phyloP scores from a whole-genome alignment of 2,113 vertebrate genomes.

The Nothobranchius furzeri region DNA sequence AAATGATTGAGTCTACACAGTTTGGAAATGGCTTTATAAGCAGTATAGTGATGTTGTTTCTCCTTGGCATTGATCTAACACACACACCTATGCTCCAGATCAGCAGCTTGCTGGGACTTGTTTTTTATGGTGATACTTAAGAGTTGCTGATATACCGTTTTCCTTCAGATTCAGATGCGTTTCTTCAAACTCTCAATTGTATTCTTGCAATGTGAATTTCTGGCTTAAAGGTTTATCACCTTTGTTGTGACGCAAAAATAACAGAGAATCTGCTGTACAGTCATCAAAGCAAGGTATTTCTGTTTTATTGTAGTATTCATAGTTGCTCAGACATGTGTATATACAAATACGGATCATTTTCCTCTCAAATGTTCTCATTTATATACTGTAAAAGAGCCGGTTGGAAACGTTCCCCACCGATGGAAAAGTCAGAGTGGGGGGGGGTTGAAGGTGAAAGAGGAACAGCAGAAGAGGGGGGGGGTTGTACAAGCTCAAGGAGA shows the following conservation, averaged over 20 bases:
- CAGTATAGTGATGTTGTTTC: too few relatives aligned
- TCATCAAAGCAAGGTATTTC: constrained; percentile 71
- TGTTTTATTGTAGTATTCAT: constrained; percentile 93
- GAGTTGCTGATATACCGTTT: too few relatives aligned
- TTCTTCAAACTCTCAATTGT: too few relatives aligned
- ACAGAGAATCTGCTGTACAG: constrained; percentile 24
- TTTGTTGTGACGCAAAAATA: background rate
- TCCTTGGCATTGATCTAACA: too few relatives aligned
- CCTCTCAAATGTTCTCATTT: constrained; percentile 76
- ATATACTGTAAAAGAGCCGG: constrained; percentile 93
- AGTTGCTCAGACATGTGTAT: constrained; percentile 98
- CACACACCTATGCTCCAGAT: too few relatives aligned
- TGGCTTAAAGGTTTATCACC: too few relatives aligned
- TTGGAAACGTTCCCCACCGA: constrained; percentile 88
- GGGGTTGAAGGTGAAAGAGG: constrained; percentile 78
- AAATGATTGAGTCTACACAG: too few relatives aligned
- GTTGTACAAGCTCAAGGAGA: constrained; percentile 60
- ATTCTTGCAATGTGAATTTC: too few relatives aligned
- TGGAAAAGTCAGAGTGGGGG: constrained; percentile 80
- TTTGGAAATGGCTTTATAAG: too few relatives aligned
- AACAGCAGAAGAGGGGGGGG: constrained; percentile 71
- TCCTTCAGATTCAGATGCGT: too few relatives aligned
- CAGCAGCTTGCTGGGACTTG: too few relatives aligned
- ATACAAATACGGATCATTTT: constrained; percentile 98
- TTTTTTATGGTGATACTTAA: too few relatives aligned